phyloP scores from a whole-genome alignment of 1,140 invertebrate species.

The Kradibia gibbosae region DNA sequence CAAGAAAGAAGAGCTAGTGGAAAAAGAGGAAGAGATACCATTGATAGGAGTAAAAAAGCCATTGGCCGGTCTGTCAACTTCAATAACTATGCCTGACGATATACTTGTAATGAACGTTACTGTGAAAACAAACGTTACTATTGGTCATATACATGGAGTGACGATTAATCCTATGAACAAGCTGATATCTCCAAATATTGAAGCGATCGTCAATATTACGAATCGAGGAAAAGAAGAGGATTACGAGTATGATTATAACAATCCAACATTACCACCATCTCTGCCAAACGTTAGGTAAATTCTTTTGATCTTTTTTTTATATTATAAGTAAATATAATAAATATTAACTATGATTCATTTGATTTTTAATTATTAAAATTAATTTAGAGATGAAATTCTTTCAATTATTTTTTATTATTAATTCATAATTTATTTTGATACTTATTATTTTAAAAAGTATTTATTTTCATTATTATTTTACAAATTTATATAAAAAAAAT shows the following conservation, averaged over 20 bases:
- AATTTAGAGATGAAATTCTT: too few species aligned
- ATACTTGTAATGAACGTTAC: conserved; percentile 69
- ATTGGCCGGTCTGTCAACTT: conserved; percentile 56
- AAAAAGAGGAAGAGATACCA: conserved; percentile 6
- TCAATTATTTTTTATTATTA: too few species aligned
- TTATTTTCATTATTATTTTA: too few species aligned
- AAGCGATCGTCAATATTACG: conserved; percentile 70
- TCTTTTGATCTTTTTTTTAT: conserved; percentile 2
- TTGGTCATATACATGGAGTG: conserved; percentile 62
- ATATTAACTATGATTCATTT: too few species aligned
- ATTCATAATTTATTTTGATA: too few species aligned
- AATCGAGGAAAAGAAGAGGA: conserved; percentile 65
- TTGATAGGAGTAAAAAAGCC: conserved; percentile 43
- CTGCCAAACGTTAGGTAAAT: conserved; percentile 80
- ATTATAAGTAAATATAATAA: too few species aligned
- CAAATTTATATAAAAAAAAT: too few species aligned
- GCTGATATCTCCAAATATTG: conserved; percentile 66
- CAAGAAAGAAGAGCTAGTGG: background rate
- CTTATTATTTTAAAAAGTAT: too few species aligned
- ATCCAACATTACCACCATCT: conserved; percentile 81
- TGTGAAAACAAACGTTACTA: conserved; percentile 68
- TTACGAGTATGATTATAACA: conserved; percentile 78
- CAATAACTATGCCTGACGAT: conserved; percentile 62
- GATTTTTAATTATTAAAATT: too few species aligned
- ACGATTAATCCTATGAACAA: conserved; percentile 63